These are phyloP conservation scores for Sturnira hondurensis DNA, from an alignment of 2,113 vertebrate genomes.

Conservation along the genomic window DNA sequence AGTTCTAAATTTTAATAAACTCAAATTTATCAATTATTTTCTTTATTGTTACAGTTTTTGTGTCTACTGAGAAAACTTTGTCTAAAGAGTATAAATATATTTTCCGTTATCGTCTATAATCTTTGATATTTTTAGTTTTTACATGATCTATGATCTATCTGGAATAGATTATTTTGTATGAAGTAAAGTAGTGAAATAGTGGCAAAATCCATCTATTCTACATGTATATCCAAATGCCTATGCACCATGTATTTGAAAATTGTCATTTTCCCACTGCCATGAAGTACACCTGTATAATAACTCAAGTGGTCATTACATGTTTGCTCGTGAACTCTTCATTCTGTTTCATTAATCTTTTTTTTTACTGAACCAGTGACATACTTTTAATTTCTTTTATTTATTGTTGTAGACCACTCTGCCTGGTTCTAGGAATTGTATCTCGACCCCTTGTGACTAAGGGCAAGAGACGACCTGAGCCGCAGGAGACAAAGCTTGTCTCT, in stretches of 20 bases:
- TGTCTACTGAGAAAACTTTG: neutral
- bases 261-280: neutral
- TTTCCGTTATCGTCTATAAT: neutral
- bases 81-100: neutral
- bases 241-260: neutral
- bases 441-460: too few relatives aligned
- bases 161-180: neutral
- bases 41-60: neutral
- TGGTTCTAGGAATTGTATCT: too few relatives aligned
- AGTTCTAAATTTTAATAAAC: neutral
- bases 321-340: neutral
- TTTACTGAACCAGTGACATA: neutral
- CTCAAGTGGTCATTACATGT: neutral
- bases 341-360: neutral
- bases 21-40: neutral
- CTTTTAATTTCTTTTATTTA: neutral
- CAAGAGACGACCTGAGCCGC: too few relatives aligned
- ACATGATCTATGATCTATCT: neutral
- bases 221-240: neutral
- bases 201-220: neutral
- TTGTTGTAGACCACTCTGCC: too few relatives aligned
- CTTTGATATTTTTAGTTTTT: neutral
- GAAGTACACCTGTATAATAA: neutral
- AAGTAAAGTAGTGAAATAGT: neutral
- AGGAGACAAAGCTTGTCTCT: too few relatives aligned